These are phyloP conservation scores for Microcaecilia unicolor DNA, from an alignment of 2,797 vertebrate genomes.

Conservation along the genomic window DNA sequence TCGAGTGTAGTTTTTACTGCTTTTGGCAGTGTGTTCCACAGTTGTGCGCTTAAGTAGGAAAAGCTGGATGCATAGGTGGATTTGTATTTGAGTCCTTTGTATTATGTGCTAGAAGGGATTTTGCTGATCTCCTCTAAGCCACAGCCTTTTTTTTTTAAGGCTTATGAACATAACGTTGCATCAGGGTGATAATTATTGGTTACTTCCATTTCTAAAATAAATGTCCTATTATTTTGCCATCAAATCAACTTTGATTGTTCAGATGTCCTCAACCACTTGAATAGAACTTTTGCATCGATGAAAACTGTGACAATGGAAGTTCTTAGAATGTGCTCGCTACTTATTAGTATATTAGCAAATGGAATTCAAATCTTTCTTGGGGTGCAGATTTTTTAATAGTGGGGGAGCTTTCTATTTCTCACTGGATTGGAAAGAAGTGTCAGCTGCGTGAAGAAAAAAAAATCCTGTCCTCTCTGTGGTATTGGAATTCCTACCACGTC, in stretches of 20 bases:
- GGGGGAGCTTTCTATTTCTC: constrained; percentile 13
- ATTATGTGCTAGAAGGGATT: constrained; percentile 18
- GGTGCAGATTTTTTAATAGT: constrained; percentile 22
- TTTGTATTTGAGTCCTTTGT: too few relatives aligned
- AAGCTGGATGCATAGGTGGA: too few relatives aligned
- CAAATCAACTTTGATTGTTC: constrained; percentile 18
- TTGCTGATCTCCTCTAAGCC: constrained; percentile 4
- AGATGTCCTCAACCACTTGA: constrained; percentile 14
- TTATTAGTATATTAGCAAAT: constrained; percentile 6
- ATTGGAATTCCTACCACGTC: constrained; percentile 26
- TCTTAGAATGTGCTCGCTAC: too few relatives aligned
- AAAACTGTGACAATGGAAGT: too few relatives aligned
- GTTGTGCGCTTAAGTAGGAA: too few relatives aligned
- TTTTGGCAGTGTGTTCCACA: too few relatives aligned
- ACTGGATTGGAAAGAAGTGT: constrained; percentile 13
- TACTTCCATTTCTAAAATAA: constrained; percentile 21
- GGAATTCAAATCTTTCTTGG: constrained; percentile 11
- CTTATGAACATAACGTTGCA: background rate
- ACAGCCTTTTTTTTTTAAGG: constrained; percentile 7
- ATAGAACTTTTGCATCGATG: constrained; percentile 1
- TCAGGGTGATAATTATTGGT: constrained; percentile 9
- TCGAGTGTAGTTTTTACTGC: too few relatives aligned
- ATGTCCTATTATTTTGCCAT: constrained; percentile 27
- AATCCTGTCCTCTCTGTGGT: constrained; percentile 23
- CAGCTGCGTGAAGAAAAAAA: background rate